A percentile compares a stretch with the other conserved stretches of the same genome.
These are phyloP conservation scores for Anas platyrhynchos DNA, from an alignment of 2,113 vertebrate genomes.

Conservation along the genomic window DNA sequence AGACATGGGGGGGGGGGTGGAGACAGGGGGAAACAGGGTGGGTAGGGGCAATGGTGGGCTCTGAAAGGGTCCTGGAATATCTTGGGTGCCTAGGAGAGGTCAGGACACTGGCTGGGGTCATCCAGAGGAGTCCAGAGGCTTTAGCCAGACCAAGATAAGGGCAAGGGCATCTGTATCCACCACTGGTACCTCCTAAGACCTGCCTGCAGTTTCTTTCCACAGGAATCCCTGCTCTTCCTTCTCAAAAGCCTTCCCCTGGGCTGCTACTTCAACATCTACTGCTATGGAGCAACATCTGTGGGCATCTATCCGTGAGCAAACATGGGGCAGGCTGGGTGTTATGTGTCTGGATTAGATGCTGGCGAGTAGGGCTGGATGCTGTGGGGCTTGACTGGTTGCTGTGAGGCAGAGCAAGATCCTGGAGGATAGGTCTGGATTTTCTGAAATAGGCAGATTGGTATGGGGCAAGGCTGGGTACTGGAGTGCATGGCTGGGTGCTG, in stretches of 20 bases:
- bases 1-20: not conserved
- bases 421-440: not conserved
- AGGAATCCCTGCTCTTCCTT: not conserved
- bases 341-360: not conserved
- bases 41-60: too few relatives aligned
- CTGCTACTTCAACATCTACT: slow-evolving; percentile 31
- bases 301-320: slow-evolving; percentile 4
- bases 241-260: slow-evolving; percentile 3
- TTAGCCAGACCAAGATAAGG: not conserved
- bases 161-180: not conserved
- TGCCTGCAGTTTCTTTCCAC: not conserved
- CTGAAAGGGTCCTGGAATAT: too few relatives aligned
- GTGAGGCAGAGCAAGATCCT: not conserved
- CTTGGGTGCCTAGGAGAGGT: too few relatives aligned
- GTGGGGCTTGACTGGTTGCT: not conserved
- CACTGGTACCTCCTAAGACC: not conserved
- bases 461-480: not conserved
- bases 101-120: not conserved
- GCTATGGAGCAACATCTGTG: not conserved
- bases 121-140: not conserved
- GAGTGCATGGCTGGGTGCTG: not conserved
- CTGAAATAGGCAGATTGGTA: not conserved
- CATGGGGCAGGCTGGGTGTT: not conserved
- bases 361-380: not conserved
- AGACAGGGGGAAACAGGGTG: too few relatives aligned